phyloP scores from a whole-genome alignment of 2,113 vertebrate genomes.

The Proteles cristata region DNA sequence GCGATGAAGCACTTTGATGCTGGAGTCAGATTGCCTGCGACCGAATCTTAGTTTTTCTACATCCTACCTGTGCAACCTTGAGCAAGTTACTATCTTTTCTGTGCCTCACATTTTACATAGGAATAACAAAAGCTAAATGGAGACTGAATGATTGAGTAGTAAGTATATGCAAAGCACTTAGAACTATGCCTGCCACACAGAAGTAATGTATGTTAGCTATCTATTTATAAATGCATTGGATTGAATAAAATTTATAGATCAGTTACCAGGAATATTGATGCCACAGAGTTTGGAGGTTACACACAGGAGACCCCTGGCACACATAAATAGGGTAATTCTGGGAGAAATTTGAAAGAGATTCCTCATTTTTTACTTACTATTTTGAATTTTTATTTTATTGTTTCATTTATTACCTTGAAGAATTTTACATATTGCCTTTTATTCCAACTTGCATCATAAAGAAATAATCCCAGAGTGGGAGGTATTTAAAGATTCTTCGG shows the following conservation, averaged over 20 bases:
- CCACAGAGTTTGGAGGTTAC: not conserved
- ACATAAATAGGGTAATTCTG: not conserved
- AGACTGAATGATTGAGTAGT: not conserved
- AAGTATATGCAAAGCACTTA: slow-evolving; percentile 28
- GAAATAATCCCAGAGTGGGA: not conserved
- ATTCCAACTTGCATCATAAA: slow-evolving; percentile 52
- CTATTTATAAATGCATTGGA: not conserved
- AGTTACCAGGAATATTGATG: not conserved
- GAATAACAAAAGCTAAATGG: slow-evolving; percentile 17
- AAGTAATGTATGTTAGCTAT: slow-evolving; percentile 1
- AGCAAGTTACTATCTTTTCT: slow-evolving; percentile 21
- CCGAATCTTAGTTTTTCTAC: not conserved
- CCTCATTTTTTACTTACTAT: not conserved
- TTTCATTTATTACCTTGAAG: slow-evolving; percentile 18
- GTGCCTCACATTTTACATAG: slow-evolving; percentile 36
- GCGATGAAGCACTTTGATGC: slow-evolving; percentile 30
- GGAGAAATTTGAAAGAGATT: not conserved
- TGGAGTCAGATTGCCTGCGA: not conserved
- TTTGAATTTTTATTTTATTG: slow-evolving; percentile 12
- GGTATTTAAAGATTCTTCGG: not conserved
- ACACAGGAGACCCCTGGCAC: not conserved
- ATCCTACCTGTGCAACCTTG: not conserved
- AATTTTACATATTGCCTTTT: not conserved
- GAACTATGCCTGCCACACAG: not conserved
- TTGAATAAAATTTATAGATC: slow-evolving; percentile 12